Base-by-base conservation (phyloP, 2,888 invertebrate genomes). In the Drosophila bunnanda region DNA sequence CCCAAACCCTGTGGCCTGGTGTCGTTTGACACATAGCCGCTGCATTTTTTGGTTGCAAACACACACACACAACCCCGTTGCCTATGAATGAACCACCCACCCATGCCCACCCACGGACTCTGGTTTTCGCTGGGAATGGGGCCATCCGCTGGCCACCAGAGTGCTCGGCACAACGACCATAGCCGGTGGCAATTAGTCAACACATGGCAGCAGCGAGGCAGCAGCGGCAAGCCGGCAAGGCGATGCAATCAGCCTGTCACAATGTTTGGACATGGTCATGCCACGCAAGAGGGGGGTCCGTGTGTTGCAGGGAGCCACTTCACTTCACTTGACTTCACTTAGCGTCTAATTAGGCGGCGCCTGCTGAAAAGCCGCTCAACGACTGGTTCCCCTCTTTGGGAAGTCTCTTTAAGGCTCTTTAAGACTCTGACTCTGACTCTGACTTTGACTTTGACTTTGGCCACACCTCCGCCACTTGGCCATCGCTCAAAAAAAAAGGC, bases 261-360 rank as follows among this genome's bases (percentile, higher is more conserved):
- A 86, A 80, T 86, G 86, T 86, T 80, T 86, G 86, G 39, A 77
- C 72, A 67, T 44, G 59, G 54, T 34, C 32, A 30, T 52, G 60
- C 53, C 39, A 54, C 36, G 68, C 53, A 36, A 56, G 34, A 28
- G 43, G 48, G 38, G 43, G n/a, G n/a, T n/a, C n/a, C n/a, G n/a
- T n/a, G n/a, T n/a, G n/a, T n/a, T n/a, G n/a, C n/a, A n/a, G 28
- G 50, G 30, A 30, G 44, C 65, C 43, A 22, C 25, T n/a, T 9
- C 25, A n/a, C 28, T 28, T 28, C 66, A 71, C 62, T 76, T 70
- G 78, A 78, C 72, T 80, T 39, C 80, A 82, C 80, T 82, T 82
- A 86, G 79, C 67, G 87, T 86, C 81, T 86, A 83, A 83, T 83
- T 83, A 83, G 87, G 79, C 84, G 84, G 75, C 81, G 76, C 81